Evolutionary conservation across 2,888 invertebrate genomes (phyloP).

Genomic region (Oligia latruncula): DNA sequence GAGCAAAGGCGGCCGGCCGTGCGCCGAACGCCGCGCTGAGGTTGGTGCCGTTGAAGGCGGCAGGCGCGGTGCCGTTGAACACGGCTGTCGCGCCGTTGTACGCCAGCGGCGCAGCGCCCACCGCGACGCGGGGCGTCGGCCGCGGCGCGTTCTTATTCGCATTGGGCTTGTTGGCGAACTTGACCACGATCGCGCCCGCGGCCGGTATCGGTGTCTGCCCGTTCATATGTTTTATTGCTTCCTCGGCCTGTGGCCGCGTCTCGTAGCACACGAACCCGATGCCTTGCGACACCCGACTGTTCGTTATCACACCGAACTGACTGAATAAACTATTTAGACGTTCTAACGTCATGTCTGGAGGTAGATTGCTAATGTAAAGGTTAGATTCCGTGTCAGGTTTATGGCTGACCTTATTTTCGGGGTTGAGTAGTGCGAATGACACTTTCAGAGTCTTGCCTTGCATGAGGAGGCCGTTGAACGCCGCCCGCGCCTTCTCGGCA

Average conservation of each 20-base stretch:
- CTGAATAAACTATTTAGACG: conserved; percentile 85
- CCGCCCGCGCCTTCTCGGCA: conserved; percentile 88
- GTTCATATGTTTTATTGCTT: conserved; percentile 86
- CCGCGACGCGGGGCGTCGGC: conserved; percentile 79
- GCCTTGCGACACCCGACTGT: conserved; percentile 88
- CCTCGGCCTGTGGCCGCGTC: conserved; percentile 85
- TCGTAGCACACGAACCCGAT: conserved; percentile 89
- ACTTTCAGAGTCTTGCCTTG: conserved; percentile 89
- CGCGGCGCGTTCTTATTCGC: conserved; percentile 84
- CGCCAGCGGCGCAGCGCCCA: conserved; percentile 78
- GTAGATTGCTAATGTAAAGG: conserved; percentile 89
- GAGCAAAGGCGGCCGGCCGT: conserved; percentile 81
- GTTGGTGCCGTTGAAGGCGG: conserved; percentile 84
- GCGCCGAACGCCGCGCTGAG: conserved; percentile 84
- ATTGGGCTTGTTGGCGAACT: conserved; percentile 88
- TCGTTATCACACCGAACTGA: conserved; percentile 86
- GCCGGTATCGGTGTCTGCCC: conserved; percentile 85
- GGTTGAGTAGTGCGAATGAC: conserved; percentile 88
- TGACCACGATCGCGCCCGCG: conserved; percentile 86
- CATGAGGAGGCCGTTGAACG: conserved; percentile 89
- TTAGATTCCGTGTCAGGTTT: conserved; percentile 89
- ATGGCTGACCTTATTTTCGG: conserved; percentile 88
- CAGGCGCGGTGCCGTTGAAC: conserved; percentile 82
- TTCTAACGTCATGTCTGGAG: conserved; percentile 89
- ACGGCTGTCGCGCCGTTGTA: conserved; percentile 85